A percentile compares a stretch with the other conserved stretches of the same genome.
phyloP scores from a whole-genome alignment of 1,140 invertebrate species.

The Myzus persicae region DNA sequence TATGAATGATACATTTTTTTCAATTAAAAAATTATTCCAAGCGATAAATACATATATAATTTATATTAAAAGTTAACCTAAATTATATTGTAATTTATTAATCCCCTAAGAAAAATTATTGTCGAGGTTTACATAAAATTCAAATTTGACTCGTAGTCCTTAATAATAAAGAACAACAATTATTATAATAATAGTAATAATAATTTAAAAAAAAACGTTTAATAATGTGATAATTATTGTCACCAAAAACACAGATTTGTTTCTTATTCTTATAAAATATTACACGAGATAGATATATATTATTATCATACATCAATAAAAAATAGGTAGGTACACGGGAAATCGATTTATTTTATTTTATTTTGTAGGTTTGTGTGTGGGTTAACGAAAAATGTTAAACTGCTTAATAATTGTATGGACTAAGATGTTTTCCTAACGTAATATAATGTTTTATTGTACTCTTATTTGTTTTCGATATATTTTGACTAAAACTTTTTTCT shows the following conservation, averaged over 20 bases:
- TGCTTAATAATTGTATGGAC: background rate
- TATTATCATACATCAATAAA: background rate
- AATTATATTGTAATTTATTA: background rate
- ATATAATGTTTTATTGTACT: background rate
- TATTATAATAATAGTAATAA: background rate
- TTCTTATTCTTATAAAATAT: slow-evolving; percentile 31
- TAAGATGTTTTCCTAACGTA: background rate
- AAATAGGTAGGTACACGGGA: slow-evolving; percentile 6
- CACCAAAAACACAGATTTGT: slow-evolving; percentile 54
- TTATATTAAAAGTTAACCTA: slow-evolving; percentile 9
- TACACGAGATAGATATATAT: background rate
- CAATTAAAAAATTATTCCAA: background rate
- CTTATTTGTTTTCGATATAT: background rate
- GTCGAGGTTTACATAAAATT: slow-evolving; percentile 55
- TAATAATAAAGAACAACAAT: slow-evolving; percentile 30
- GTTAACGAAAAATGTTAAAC: background rate
- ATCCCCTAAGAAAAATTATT: slow-evolving; percentile 39
- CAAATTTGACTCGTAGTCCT: background rate
- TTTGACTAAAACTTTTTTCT: background rate
- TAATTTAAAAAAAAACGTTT: background rate
- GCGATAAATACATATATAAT: background rate
- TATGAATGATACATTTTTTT: background rate
- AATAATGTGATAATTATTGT: slow-evolving; percentile 44
- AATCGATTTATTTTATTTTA: background rate
- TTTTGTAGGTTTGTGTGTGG: background rate